Conservation (phyloP, 2,113 vertebrate genomes). For the Spilogale gracilis region DNA sequence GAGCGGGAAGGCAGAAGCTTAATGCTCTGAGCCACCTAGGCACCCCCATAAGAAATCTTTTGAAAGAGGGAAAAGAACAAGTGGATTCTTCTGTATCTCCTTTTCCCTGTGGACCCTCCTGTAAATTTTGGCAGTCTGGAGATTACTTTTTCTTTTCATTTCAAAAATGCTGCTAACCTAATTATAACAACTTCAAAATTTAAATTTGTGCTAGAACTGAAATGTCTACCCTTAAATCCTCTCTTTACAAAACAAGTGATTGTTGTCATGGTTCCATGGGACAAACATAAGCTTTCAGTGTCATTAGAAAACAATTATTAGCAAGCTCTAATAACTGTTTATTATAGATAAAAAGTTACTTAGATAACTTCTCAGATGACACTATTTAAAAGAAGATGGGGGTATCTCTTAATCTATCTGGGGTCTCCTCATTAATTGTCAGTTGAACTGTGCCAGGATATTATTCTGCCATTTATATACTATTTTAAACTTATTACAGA, state of each 20-base stretch:
- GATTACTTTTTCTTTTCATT: slow-evolving; percentile 52
- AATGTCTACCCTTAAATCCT: slow-evolving; percentile 54
- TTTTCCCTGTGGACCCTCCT: background rate
- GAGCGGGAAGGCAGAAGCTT: too few species aligned
- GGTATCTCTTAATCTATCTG: slow-evolving; percentile 66
- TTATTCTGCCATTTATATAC: slow-evolving; percentile 58
- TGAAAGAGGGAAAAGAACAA: slow-evolving; percentile 7
- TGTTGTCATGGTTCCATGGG: slow-evolving; percentile 26
- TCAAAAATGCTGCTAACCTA: slow-evolving; percentile 46
- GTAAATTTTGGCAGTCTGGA: background rate
- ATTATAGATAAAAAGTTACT: slow-evolving; percentile 44
- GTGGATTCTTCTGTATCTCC: background rate
- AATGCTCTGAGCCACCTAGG: too few species aligned
- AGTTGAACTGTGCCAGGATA: slow-evolving; percentile 67
- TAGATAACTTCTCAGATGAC: slow-evolving; percentile 45
- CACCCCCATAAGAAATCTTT: slow-evolving; percentile 45
- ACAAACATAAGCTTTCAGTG: slow-evolving; percentile 29
- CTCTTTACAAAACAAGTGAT: slow-evolving; percentile 66
- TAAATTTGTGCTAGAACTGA: slow-evolving; percentile 19
- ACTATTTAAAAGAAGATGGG: slow-evolving; percentile 53
- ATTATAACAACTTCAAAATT: slow-evolving; percentile 42
- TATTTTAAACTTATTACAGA: slow-evolving; percentile 76
- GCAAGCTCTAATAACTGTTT: slow-evolving; percentile 42
- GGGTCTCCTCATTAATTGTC: slow-evolving; percentile 65
- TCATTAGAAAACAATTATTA: slow-evolving; percentile 66